Evolutionary conservation across 2,888 invertebrate genomes (phyloP).

Genomic region (Phytoseiulus persimilis): DNA sequence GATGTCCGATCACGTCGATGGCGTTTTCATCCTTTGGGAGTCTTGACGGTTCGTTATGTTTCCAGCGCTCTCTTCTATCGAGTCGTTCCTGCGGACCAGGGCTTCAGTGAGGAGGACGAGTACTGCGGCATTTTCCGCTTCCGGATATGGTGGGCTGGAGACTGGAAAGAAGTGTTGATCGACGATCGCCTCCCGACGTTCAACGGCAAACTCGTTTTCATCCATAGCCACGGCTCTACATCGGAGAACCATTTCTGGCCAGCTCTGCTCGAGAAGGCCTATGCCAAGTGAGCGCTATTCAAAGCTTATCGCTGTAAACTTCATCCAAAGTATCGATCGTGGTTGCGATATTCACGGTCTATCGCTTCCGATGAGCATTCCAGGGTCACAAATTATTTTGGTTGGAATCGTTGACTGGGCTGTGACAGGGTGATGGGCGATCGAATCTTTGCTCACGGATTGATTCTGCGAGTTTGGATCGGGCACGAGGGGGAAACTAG

Average conservation of each 20-base stretch:
- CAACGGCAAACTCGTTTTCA: slow-evolving; percentile 72
- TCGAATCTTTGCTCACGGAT: too few species aligned
- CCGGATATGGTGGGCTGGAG: slow-evolving; percentile 86
- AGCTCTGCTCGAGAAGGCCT: slow-evolving; percentile 78
- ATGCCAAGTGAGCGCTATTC: slow-evolving; percentile 66
- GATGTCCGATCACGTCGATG: too few species aligned
- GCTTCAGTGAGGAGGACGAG: slow-evolving; percentile 56
- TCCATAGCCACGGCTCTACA: slow-evolving; percentile 59
- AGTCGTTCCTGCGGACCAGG: slow-evolving; percentile 82
- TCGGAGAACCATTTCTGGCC: slow-evolving; percentile 78
- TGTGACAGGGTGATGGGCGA: too few species aligned
- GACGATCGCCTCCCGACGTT: slow-evolving; percentile 82
- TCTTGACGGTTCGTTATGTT: slow-evolving; percentile 55
- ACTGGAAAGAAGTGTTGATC: slow-evolving; percentile 75
- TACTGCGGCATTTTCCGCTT: slow-evolving; percentile 58
- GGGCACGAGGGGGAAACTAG: too few species aligned
- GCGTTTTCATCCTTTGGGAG: too few species aligned
- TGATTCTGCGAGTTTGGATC: too few species aligned
- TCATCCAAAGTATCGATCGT: background rate
- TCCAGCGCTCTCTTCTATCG: slow-evolving; percentile 79
- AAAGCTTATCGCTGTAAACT: background rate
- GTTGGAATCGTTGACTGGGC: too few species aligned
- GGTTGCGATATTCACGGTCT: too few species aligned
- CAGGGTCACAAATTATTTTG: too few species aligned
- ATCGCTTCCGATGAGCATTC: too few species aligned